Percentiles rank a stretch among this genome's conserved stretches.
phyloP scores from a whole-genome alignment of 2,888 invertebrate genomes.

The Pristionchus arcanus region DNA sequence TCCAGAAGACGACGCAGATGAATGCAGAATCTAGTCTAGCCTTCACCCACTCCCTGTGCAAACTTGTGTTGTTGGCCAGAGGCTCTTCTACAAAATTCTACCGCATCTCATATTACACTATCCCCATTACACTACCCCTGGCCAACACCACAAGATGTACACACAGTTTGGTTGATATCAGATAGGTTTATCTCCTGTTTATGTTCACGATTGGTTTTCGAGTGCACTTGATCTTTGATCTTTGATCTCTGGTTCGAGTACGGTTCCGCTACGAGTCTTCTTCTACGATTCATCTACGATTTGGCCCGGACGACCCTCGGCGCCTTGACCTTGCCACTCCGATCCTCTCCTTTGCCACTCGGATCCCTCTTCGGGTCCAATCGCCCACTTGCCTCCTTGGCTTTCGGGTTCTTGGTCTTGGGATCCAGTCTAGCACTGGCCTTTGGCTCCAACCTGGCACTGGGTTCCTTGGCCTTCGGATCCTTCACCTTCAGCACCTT shows the following conservation, averaged over 20 bases:
- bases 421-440: not conserved
- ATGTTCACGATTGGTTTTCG: not conserved
- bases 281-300: not conserved
- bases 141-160: not conserved
- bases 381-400: too few species aligned
- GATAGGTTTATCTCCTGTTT: not conserved
- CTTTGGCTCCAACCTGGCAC: not conserved
- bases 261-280: too few species aligned
- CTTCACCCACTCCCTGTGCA: too few species aligned
- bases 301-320: not conserved
- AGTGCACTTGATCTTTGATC: not conserved
- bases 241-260: not conserved
- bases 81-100: not conserved
- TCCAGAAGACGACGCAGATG: not conserved
- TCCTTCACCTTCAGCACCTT: not conserved
- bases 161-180: not conserved
- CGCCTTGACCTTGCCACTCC: not conserved
- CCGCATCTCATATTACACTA: too few species aligned
- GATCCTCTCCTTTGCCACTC: not conserved
- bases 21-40: too few species aligned
- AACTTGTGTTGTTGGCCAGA: not conserved
- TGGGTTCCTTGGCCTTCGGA: not conserved
- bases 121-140: not conserved
- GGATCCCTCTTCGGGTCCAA: not conserved
- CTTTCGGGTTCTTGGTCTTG: not conserved